Base-by-base conservation (phyloP, 2,797 vertebrate genomes). In the Tachyglossus aculeatus region DNA sequence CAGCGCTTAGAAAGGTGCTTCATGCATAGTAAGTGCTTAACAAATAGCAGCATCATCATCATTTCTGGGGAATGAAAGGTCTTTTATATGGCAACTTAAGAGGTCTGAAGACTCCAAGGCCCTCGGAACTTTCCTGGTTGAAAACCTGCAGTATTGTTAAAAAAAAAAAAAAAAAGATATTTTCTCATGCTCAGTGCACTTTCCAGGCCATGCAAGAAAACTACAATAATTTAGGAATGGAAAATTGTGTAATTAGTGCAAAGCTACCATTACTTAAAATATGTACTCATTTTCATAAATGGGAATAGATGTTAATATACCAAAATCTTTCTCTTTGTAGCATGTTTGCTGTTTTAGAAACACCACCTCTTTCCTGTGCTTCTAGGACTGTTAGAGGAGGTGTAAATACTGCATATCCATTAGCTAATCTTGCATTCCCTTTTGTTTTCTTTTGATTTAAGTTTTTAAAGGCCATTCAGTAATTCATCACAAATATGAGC, bases 61-160 rank as follows among this genome's bases (percentile, higher is more conserved):
- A n/a, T n/a, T n/a, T n/a, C n/a, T n/a, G 67, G 55, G 7, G 12
- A 60, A 60, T 7, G 9, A 63, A 77, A 6, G 0, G 5, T 2
- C 14, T 1, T 39, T 52, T 68, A 18, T 43, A 24, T 22, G 9
- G 40, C 10, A 39, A 0, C 1, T 47, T 27, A 40, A 25, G 14
- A 8, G 21, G 21, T 2, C 51, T 50, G 2, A 24, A 0, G 41
- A 1, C 45, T 22, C 24, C 45, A 13, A n/a, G 2, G 6, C 57
- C 43, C 19, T 7, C 0, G 0, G 29, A 12, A 40, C 3, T 25
- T 0, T 1, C 19, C 8, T 60, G 27, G 21, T 1, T 68, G 39
- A 61, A 2, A n/a, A 22, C 0, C 4, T 40, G 2, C 19, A 3
- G 29, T 11, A 19, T 9, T 67, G 16, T 3, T 33, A n/a, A 58